A percentile compares a stretch with the other conserved stretches of the same genome.
These are phyloP conservation scores for Piezodorus guildinii DNA, from an alignment of 1,140 invertebrate genomes.

Conservation along the genomic window DNA sequence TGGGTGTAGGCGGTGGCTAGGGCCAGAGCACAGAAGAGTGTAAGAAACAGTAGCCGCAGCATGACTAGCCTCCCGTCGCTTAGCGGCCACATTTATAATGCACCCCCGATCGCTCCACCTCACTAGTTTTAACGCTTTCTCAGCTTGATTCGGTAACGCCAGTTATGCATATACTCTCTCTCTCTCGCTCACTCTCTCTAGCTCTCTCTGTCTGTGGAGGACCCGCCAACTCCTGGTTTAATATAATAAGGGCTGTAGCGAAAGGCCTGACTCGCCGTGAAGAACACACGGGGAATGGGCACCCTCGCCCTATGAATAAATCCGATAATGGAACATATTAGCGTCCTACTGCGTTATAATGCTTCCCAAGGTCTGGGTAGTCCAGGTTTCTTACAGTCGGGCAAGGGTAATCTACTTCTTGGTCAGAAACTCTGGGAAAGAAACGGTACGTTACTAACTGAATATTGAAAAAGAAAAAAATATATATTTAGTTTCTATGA, in stretches of 20 bases:
- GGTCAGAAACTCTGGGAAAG: no score
- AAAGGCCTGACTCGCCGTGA: background rate
- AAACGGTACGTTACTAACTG: no score
- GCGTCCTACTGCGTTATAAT: no score
- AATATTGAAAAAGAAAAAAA: no score
- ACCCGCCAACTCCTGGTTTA: background rate
- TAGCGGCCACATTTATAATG: background rate
- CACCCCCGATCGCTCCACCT: constrained; percentile 2
- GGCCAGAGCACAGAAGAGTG: background rate
- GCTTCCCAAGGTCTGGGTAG: no score
- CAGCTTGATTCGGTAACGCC: constrained; percentile 4
- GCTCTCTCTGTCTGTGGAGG: background rate
- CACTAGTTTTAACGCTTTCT: constrained; percentile 5
- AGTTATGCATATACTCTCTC: constrained; percentile 7
- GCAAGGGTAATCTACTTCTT: no score
- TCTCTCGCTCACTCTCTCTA: constrained; percentile 3
- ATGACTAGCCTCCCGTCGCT: background rate
- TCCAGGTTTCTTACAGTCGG: no score
- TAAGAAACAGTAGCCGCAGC: constrained; percentile 1
- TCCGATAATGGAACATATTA: no score
- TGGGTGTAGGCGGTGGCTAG: background rate
- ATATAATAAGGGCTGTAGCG: constrained; percentile 8
- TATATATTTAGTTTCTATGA: no score
- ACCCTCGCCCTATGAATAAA: no score
- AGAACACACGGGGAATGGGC: background rate